Evolutionary conservation across 1,140 invertebrate genomes (phyloP).

Genomic region (Sycobia sp.): DNA sequence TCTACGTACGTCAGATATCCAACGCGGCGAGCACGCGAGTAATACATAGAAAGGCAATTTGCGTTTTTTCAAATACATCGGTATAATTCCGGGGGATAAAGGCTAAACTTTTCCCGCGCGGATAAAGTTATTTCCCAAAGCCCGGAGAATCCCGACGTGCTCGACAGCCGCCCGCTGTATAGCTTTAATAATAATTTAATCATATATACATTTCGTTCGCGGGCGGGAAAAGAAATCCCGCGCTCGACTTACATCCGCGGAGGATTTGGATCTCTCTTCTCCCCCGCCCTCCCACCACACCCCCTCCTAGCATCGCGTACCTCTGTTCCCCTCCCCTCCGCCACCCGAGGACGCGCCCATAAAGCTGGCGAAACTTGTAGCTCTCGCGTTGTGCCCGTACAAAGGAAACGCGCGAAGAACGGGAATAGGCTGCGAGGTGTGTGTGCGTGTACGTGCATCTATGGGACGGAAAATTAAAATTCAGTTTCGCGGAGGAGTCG

Average conservation of each 20-base stretch:
- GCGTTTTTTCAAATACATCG: background rate
- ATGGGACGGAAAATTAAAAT: slow-evolving; percentile 44
- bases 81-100: background rate
- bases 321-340: background rate
- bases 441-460: background rate
- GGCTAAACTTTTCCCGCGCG: background rate
- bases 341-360: too few species aligned
- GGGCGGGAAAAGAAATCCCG: slow-evolving; percentile 12
- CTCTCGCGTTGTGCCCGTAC: background rate
- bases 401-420: slow-evolving; percentile 3
- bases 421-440: background rate
- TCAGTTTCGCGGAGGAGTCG: slow-evolving; percentile 41
- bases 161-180: background rate
- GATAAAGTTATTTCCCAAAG: slow-evolving; percentile 16
- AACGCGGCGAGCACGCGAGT: too few species aligned
- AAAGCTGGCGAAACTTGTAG: slow-evolving; percentile 13
- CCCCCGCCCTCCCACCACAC: background rate
- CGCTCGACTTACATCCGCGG: slow-evolving; percentile 4
- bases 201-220: slow-evolving; percentile 25
- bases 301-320: background rate
- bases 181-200: slow-evolving; percentile 32
- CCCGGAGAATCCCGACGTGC: slow-evolving; percentile 17
- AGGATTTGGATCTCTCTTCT: background rate
- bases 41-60: slow-evolving; percentile 15
- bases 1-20: too few species aligned